A percentile compares a stretch with the other conserved stretches of the same genome.
phyloP scores from a whole-genome alignment of 2,113 vertebrate species.

The cat (Felis catus) region F.catus_Fca126_mat1.0 CM031425.1:10522501-10523000 shows the following conservation, averaged over 20 bases:
- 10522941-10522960: neutral
- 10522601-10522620: neutral
- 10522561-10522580: neutral
- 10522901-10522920: neutral
- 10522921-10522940: neutral
- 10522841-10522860: too few species aligned
- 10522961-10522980: neutral
- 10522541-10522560: neutral
- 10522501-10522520: too few species aligned
- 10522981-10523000: neutral
- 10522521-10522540: neutral
- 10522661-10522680: neutral
- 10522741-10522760: neutral
- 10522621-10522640: neutral
- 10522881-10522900: neutral
- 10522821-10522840: neutral
- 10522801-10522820: neutral
- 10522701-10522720: neutral
- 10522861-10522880: neutral
- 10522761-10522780: neutral
- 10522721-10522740: neutral
- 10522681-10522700: neutral
- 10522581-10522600: neutral
- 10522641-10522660: neutral
- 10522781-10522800: neutral